Conservation (phyloP, 2,888 invertebrate genomes). For the Pristionchus mayeri region DNA sequence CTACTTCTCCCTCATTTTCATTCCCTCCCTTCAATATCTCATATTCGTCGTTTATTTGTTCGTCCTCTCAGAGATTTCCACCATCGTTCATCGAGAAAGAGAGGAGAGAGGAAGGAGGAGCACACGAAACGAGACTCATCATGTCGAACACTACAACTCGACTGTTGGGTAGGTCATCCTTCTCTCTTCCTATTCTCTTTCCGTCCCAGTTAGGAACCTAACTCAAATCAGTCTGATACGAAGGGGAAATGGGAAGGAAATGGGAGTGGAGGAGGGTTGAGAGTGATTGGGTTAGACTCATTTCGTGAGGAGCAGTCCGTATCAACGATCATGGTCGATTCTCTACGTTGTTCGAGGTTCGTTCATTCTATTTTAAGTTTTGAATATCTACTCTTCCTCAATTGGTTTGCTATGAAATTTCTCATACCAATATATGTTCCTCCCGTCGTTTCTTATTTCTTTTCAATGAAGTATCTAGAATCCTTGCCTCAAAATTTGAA, state of each 20-base stretch:
- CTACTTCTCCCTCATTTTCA: too few relatives aligned
- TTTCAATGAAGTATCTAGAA: too few relatives aligned
- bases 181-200: not conserved
- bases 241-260: slow-evolving; percentile 17
- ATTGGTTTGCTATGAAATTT: not conserved
- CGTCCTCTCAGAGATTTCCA: not conserved
- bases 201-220: slow-evolving; percentile 11
- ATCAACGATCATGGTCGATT: not conserved
- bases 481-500: too few relatives aligned
- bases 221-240: not conserved
- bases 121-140: not conserved
- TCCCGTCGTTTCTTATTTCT: not conserved
- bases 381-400: not conserved
- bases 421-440: not conserved
- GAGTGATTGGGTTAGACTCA: slow-evolving; percentile 14
- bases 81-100: not conserved
- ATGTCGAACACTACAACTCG: slow-evolving; percentile 50
- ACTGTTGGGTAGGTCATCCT: slow-evolving; percentile 14
- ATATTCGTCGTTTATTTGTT: slow-evolving; percentile 20
- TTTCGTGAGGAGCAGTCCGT: not conserved
- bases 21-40: slow-evolving; percentile 30
- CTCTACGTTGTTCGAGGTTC: not conserved
- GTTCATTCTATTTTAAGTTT: not conserved
- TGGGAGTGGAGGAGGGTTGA: not conserved
- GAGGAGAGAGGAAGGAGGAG: not conserved